Conservation (phyloP, 1,140 invertebrate species). For the Coelopa frigida region DNA sequence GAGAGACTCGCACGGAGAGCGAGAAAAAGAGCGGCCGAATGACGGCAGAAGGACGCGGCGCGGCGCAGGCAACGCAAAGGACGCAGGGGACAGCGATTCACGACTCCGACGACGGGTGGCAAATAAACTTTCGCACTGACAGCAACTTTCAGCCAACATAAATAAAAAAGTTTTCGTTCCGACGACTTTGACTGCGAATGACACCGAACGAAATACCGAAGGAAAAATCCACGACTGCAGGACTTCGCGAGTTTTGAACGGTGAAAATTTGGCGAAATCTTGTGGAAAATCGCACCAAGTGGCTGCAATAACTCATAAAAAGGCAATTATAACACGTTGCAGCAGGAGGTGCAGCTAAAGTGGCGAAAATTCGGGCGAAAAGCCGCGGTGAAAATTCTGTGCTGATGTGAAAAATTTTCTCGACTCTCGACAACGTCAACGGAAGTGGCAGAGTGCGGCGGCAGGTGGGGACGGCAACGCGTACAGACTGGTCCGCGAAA, state of each 20-base stretch:
- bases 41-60: too few relatives aligned
- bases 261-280: not conserved
- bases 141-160: slow-evolving; percentile 29
- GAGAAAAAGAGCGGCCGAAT: not conserved
- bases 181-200: slow-evolving; percentile 41
- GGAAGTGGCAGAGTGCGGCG: not conserved
- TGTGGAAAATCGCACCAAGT: not conserved
- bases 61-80: slow-evolving; percentile 11
- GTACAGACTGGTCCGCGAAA: too few relatives aligned
- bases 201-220: slow-evolving; percentile 22
- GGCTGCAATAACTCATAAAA: too few relatives aligned
- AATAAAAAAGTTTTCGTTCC: slow-evolving; percentile 46
- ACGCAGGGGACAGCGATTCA: slow-evolving; percentile 16
- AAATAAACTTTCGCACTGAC: slow-evolving; percentile 21
- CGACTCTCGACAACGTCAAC: not conserved
- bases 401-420: not conserved
- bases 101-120: slow-evolving; percentile 11
- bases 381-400: not conserved
- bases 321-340: too few relatives aligned
- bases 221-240: too few relatives aligned
- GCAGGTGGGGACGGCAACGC: not conserved
- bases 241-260: too few relatives aligned
- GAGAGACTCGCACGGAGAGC: not conserved
- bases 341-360: too few relatives aligned
- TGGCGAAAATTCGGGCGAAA: not conserved